Conservation (phyloP, 2,113 vertebrate genomes). For the Mirza zaza region DNA sequence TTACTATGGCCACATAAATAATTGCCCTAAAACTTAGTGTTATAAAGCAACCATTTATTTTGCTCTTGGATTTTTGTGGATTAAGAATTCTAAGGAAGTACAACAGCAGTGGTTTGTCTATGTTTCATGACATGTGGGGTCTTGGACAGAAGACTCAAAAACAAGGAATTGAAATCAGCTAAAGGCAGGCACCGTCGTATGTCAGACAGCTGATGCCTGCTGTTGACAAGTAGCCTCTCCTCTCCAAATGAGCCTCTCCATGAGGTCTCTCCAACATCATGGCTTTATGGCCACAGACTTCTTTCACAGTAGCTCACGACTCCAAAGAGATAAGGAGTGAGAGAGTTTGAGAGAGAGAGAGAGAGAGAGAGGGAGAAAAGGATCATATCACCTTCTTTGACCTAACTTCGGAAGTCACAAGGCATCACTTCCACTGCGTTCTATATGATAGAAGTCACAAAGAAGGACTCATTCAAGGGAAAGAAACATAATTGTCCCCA, state of each 20-base stretch:
- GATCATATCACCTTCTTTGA: background rate
- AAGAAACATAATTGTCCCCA: background rate
- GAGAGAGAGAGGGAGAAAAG: background rate
- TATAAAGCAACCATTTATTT: slow-evolving; percentile 4
- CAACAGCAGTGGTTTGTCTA: background rate
- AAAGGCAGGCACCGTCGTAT: background rate
- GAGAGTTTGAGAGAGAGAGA: background rate
- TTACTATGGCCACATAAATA: background rate
- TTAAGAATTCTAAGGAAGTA: background rate
- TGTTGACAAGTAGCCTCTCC: background rate
- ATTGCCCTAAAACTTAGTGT: background rate
- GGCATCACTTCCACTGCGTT: background rate
- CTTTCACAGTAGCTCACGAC: background rate
- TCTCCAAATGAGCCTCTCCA: background rate
- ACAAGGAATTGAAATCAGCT: background rate
- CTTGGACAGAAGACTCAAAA: background rate
- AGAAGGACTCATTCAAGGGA: background rate
- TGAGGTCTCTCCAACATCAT: background rate
- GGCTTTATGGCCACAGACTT: background rate
- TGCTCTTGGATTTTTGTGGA: background rate
- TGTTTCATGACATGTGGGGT: background rate
- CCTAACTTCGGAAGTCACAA: background rate
- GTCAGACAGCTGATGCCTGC: background rate
- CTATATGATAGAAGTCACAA: background rate
- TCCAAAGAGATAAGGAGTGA: background rate